Evolutionary conservation across 2,797 vertebrate species (phyloP).

Genomic region (Loris lydekkerianus): DNA sequence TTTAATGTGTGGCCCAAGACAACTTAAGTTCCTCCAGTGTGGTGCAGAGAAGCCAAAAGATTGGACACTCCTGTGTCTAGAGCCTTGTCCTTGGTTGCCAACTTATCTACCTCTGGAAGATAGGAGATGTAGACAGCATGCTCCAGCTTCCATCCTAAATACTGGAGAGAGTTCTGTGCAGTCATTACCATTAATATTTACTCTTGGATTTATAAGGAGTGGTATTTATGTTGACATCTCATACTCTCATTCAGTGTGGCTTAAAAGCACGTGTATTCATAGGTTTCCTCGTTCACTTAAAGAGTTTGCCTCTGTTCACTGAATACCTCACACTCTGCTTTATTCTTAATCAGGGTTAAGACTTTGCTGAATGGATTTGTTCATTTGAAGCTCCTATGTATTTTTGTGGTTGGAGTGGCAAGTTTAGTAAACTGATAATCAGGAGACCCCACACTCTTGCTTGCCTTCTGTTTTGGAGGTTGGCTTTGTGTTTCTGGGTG

Average conservation of each 20-base stretch:
- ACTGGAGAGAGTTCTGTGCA: not conserved
- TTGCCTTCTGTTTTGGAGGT: not conserved
- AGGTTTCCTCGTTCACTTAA: not conserved
- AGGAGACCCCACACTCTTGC: not conserved
- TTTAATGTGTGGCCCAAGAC: no score
- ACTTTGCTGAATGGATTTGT: not conserved
- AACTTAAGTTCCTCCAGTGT: no score
- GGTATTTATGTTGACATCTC: not conserved
- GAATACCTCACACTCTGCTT: not conserved
- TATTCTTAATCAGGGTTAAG: conserved; percentile 30
- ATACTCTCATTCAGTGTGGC: not conserved
- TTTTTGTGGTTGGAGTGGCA: not conserved
- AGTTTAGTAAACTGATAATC: not conserved
- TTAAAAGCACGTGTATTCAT: not conserved
- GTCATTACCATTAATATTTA: not conserved
- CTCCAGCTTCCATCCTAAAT: not conserved
- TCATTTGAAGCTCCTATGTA: conserved; percentile 2
- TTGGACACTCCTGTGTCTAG: not conserved
- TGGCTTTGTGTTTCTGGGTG: not conserved
- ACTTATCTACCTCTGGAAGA: not conserved
- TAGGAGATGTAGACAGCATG: not conserved
- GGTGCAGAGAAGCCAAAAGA: no score
- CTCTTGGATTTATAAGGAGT: not conserved
- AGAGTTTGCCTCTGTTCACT: not conserved
- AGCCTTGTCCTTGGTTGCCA: not conserved